Percentiles rank a stretch among this genome's conserved stretches.
Conservation (phyloP, 1,140 invertebrate genomes). For the Ceratina japonica region DNA sequence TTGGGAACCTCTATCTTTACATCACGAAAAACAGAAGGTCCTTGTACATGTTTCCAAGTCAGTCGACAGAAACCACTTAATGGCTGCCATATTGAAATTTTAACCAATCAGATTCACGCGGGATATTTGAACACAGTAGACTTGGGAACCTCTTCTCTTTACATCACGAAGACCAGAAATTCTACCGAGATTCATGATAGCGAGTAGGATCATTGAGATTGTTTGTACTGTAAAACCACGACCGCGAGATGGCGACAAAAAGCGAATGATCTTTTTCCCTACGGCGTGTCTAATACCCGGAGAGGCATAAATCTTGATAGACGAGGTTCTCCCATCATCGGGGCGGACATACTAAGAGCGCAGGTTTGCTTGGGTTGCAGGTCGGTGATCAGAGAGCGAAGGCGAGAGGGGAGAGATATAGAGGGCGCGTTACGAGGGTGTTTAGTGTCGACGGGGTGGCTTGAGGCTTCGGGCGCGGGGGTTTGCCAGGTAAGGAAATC, state of each 20-base stretch:
- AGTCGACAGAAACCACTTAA: too few species aligned
- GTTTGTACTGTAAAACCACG: neutral
- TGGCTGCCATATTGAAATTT: too few species aligned
- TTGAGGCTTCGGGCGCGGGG: slow-evolving; percentile 2
- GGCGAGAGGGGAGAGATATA: slow-evolving; percentile 29
- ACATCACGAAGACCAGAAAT: too few species aligned
- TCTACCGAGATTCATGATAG: too few species aligned
- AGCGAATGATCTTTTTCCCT: neutral
- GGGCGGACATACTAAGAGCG: slow-evolving; percentile 43
- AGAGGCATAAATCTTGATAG: slow-evolving; percentile 39
- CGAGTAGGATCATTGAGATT: neutral
- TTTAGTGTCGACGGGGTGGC: neutral
- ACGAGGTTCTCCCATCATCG: slow-evolving; percentile 14
- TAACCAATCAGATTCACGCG: too few species aligned
- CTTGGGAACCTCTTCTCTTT: too few species aligned
- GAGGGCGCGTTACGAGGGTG: neutral
- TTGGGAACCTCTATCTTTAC: too few species aligned
- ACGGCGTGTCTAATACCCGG: neutral
- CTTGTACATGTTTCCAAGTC: too few species aligned
- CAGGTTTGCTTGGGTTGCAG: slow-evolving; percentile 71
- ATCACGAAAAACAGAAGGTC: too few species aligned
- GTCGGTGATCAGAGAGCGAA: slow-evolving; percentile 58
- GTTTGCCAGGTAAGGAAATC: slow-evolving; percentile 24
- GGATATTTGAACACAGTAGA: too few species aligned
- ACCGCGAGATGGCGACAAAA: neutral